phyloP scores from a whole-genome alignment of 1,140 invertebrate species.

The Riptortus pedestris region DNA sequence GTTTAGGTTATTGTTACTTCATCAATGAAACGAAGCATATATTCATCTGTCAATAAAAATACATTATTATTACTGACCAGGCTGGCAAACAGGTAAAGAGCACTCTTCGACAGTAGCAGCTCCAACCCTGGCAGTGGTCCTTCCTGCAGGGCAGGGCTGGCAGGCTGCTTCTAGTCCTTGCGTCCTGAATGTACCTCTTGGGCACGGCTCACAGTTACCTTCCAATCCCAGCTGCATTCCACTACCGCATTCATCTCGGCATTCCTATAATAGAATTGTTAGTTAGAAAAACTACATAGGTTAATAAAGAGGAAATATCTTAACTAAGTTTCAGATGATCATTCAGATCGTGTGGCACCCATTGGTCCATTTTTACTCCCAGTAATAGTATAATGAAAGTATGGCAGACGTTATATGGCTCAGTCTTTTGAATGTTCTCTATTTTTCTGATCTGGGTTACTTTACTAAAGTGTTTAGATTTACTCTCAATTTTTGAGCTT shows the following conservation, averaged over 20 bases:
- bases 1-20: too few species aligned
- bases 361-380: neutral
- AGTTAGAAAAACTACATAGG: neutral
- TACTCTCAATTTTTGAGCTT: too few species aligned
- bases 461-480: too few species aligned
- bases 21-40: neutral
- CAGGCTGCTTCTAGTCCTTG: slow-evolving; percentile 81
- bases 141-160: slow-evolving; percentile 71
- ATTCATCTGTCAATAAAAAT: neutral
- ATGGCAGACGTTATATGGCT: too few species aligned
- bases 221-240: slow-evolving; percentile 77
- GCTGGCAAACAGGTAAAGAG: slow-evolving; percentile 73
- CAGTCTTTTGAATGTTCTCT: too few species aligned
- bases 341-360: neutral
- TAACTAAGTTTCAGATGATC: neutral
- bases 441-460: too few species aligned
- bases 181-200: slow-evolving; percentile 77
- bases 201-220: slow-evolving; percentile 86
- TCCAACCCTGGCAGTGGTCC: slow-evolving; percentile 75
- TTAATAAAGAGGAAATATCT: too few species aligned
- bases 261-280: slow-evolving; percentile 46
- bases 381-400: too few species aligned
- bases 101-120: slow-evolving; percentile 81
- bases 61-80: slow-evolving; percentile 41
- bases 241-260: slow-evolving; percentile 80